Evolutionary conservation across 1,140 invertebrate species (phyloP).

Genomic region (silkworm (Bombyx mori)): DNA sequence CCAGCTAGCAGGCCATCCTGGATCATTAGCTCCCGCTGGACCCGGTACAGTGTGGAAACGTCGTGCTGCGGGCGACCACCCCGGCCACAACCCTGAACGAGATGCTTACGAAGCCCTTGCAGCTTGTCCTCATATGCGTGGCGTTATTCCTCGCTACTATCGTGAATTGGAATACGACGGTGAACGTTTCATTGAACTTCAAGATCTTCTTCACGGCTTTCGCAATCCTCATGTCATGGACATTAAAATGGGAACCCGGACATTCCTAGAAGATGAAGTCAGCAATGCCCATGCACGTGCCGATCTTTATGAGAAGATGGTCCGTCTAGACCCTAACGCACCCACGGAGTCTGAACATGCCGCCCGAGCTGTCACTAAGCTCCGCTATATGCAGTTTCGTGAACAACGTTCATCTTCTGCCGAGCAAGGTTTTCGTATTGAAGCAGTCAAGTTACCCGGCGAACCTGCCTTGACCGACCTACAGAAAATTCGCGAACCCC

Average conservation of each 20-base stretch:
- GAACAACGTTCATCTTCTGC: slow-evolving; percentile 94
- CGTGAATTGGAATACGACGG: slow-evolving; percentile 88
- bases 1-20: slow-evolving; percentile 93
- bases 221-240: slow-evolving; percentile 92
- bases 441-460: slow-evolving; percentile 91
- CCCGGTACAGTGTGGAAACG: slow-evolving; percentile 96
- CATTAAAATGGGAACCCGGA: slow-evolving; percentile 93
- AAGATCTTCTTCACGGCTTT: slow-evolving; percentile 89
- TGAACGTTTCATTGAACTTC: slow-evolving; percentile 91
- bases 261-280: slow-evolving; percentile 95
- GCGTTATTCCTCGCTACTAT: slow-evolving; percentile 90
- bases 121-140: slow-evolving; percentile 80
- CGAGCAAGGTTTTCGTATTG: slow-evolving; percentile 94
- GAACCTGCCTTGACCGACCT: slow-evolving; percentile 81
- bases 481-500: slow-evolving; percentile 82
- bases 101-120: slow-evolving; percentile 87
- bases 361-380: slow-evolving; percentile 87
- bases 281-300: slow-evolving; percentile 82
- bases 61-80: slow-evolving; percentile 75
- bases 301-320: slow-evolving; percentile 93
- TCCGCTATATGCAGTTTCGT: slow-evolving; percentile 96
- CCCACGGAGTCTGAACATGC: slow-evolving; percentile 87
- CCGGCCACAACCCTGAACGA: slow-evolving; percentile 82
- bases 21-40: slow-evolving; percentile 92
- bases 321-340: slow-evolving; percentile 89